phyloP scores from a whole-genome alignment of 2,888 invertebrate genomes.

The Ligdia adustata region DNA sequence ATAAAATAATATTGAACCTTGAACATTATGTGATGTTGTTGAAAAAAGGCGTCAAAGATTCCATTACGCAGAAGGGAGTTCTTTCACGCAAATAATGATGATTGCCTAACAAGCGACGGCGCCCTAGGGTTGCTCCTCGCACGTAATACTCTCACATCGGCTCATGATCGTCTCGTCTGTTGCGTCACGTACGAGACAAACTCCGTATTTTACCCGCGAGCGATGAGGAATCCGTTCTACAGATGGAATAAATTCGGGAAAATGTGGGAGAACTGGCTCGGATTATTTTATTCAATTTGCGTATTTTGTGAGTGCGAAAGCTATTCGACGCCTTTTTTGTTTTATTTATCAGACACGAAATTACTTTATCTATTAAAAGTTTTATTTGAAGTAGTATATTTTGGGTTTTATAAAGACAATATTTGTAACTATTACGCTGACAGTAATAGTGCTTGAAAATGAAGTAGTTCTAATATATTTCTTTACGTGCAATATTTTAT shows the following conservation, averaged over 20 bases:
- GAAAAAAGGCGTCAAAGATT: neutral
- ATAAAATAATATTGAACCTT: too few relatives aligned
- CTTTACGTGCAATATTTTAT: too few relatives aligned
- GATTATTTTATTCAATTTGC: slow-evolving; percentile 20
- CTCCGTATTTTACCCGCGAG: slow-evolving; percentile 24
- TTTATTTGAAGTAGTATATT: too few relatives aligned
- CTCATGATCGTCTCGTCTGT: slow-evolving; percentile 15
- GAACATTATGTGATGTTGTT: too few relatives aligned
- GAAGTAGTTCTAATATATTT: too few relatives aligned
- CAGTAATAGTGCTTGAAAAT: too few relatives aligned
- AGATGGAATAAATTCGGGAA: slow-evolving; percentile 10
- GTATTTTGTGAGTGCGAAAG: slow-evolving; percentile 3
- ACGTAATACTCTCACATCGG: slow-evolving; percentile 20
- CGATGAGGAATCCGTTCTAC: slow-evolving; percentile 10
- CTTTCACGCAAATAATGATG: slow-evolving; percentile 2
- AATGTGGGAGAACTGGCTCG: slow-evolving; percentile 9
- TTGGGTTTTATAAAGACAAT: too few relatives aligned
- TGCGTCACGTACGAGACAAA: slow-evolving; percentile 13
- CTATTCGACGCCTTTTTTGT: slow-evolving; percentile 3
- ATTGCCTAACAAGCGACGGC: slow-evolving; percentile 14
- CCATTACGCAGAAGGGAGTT: slow-evolving; percentile 4
- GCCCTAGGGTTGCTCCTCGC: slow-evolving; percentile 12
- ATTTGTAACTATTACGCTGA: too few relatives aligned
- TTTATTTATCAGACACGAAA: slow-evolving; percentile 1
- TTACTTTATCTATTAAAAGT: too few relatives aligned